Evolutionary conservation across 2,797 vertebrate species (phyloP).

Genomic region (Lithobates pipiens): DNA sequence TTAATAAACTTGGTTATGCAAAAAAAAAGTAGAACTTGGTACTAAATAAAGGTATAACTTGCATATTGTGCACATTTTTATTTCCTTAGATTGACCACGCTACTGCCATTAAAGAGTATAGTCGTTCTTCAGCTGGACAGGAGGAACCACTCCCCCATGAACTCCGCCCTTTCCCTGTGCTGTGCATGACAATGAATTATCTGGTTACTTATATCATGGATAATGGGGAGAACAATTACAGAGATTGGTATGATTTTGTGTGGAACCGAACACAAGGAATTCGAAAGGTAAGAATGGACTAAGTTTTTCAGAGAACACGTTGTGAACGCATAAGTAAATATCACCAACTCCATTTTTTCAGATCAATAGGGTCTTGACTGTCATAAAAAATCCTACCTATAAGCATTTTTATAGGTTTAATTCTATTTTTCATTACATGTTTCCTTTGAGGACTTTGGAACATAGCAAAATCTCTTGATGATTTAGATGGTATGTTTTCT

Average conservation of each 20-base stretch:
- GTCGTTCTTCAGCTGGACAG: slow-evolving; percentile 96
- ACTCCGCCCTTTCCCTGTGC: slow-evolving; percentile 86
- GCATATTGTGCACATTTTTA: neutral
- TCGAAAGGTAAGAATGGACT: slow-evolving; percentile 84
- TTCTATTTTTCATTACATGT: no score
- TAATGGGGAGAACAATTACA: slow-evolving; percentile 82
- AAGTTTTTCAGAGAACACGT: neutral
- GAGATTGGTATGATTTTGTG: slow-evolving; percentile 98
- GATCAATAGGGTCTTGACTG: no score
- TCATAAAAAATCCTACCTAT: no score
- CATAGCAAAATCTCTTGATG: no score
- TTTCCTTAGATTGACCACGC: slow-evolving; percentile 85
- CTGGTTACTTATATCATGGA: slow-evolving; percentile 94
- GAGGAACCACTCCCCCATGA: slow-evolving; percentile 95
- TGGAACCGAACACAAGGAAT: slow-evolving; percentile 97
- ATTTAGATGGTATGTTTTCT: neutral
- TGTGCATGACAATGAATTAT: slow-evolving; percentile 96
- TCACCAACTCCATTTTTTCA: no score
- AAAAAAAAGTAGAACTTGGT: no score
- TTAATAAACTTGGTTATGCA: no score
- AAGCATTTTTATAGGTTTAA: no score
- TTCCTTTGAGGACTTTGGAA: no score
- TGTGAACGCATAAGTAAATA: neutral
- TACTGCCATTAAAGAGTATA: slow-evolving; percentile 94
- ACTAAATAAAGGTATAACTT: neutral